phyloP scores from a whole-genome alignment of 2,888 invertebrate genomes.

The Drosophila anceps region DNA sequence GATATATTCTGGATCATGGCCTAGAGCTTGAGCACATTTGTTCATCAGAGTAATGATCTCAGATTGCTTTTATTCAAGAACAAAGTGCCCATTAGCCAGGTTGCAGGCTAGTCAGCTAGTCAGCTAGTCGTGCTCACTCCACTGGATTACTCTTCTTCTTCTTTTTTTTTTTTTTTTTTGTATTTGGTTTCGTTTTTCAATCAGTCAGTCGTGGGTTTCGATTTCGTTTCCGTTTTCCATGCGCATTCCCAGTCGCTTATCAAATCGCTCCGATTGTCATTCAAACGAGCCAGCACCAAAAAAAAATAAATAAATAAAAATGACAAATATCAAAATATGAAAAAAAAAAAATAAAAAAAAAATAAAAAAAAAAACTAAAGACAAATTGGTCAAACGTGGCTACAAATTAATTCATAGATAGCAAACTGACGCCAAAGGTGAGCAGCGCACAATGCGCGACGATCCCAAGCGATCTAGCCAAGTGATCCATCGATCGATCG shows the following conservation, averaged over 20 bases:
- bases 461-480: conserved; percentile 31
- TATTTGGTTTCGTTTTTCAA: conserved; percentile 35
- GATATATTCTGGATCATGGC: too few relatives aligned
- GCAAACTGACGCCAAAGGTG: conserved; percentile 51
- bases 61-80: too few relatives aligned
- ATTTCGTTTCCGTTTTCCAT: conserved; percentile 32
- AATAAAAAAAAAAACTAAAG: conserved; percentile 18
- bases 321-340: conserved; percentile 3
- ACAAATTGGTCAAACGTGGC: conserved; percentile 60
- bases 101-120: neutral
- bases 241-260: conserved; percentile 39
- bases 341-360: neutral
- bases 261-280: conserved; percentile 53
- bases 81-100: too few relatives aligned
- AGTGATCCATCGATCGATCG: conserved; percentile 40
- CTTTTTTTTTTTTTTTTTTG: too few relatives aligned
- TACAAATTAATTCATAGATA: conserved; percentile 57
- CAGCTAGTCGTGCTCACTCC: neutral
- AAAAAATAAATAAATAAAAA: neutral
- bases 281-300: conserved; percentile 35
- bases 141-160: neutral
- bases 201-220: conserved; percentile 11
- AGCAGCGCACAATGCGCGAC: conserved; percentile 51
- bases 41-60: too few relatives aligned
- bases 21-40: too few relatives aligned